phyloP scores from a whole-genome alignment of 2,797 vertebrate genomes.

The Anguilla pacifica region DNA sequence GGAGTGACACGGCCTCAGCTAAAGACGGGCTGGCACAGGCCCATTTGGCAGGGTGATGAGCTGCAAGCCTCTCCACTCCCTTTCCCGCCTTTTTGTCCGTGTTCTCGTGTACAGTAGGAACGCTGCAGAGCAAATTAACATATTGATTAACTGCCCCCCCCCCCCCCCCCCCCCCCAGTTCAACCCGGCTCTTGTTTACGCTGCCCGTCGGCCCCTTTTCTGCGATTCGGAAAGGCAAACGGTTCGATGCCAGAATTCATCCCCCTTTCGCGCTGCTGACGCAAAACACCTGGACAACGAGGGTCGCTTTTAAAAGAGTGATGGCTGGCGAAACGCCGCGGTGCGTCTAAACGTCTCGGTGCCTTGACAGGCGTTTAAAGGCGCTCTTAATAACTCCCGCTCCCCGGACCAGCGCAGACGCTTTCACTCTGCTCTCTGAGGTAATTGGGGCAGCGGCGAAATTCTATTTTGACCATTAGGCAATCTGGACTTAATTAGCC shows the following conservation, averaged over 20 bases:
- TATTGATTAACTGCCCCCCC: neutral
- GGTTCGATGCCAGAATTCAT: neutral
- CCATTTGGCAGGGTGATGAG: neutral
- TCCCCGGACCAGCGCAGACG: neutral
- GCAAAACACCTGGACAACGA: neutral
- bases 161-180: neutral
- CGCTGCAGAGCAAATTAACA: neutral
- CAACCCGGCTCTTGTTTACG: neutral
- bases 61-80: neutral
- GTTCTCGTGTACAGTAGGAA: neutral
- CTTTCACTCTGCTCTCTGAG: slow-evolving; percentile 53
- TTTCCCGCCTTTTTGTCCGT: neutral
- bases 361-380: neutral
- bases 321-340: neutral
- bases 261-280: neutral
- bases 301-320: neutral
- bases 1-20: neutral
- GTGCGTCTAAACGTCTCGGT: neutral
- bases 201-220: neutral
- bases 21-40: neutral
- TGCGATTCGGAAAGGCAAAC: neutral
- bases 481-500: slow-evolving; percentile 75
- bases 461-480: slow-evolving; percentile 71
- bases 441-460: slow-evolving; percentile 71
- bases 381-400: neutral